phyloP scores from a whole-genome alignment of 2,797 vertebrate genomes.

The Syngnathus acus region DNA sequence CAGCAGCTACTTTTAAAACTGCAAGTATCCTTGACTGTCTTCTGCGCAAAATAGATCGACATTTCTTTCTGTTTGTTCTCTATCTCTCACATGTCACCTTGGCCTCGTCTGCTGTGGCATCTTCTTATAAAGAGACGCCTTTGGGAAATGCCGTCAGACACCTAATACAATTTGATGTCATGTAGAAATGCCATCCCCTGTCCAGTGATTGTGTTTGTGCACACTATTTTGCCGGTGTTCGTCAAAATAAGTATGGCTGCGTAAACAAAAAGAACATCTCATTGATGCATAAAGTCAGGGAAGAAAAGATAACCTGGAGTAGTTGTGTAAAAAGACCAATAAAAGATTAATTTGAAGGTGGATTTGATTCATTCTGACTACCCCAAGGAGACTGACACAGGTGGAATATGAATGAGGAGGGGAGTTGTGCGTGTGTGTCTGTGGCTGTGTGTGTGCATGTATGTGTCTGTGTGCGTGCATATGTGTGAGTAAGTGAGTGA shows the following conservation, averaged over 20 bases:
- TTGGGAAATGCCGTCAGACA: conserved; percentile 5
- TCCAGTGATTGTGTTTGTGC: conserved; percentile 5
- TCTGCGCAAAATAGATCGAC: conserved; percentile 24
- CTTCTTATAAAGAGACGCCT: conserved; percentile 17
- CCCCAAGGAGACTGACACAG: conserved; percentile 62
- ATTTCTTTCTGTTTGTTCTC: conserved; percentile 14
- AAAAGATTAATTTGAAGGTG: conserved; percentile 64
- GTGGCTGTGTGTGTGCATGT: conserved; percentile 7
- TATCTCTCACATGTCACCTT: conserved; percentile 18
- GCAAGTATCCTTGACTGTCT: conserved; percentile 33
- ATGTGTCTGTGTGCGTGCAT: too few species aligned
- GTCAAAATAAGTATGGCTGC: neutral
- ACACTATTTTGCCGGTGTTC: neutral
- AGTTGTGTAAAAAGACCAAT: conserved; percentile 51
- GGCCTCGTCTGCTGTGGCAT: conserved; percentile 23
- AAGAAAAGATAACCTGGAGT: conserved; percentile 50
- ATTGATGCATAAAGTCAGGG: conserved; percentile 9
- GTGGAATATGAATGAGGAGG: conserved; percentile 67
- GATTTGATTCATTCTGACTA: conserved; percentile 64
- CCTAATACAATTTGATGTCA: conserved; percentile 7
- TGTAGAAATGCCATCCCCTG: neutral
- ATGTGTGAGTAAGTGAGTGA: too few species aligned
- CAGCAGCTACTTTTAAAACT: conserved; percentile 21
- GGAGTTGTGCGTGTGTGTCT: conserved; percentile 7
- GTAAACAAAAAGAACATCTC: neutral